Evolutionary conservation across 2,888 invertebrate genomes (phyloP).

Genomic region (Hirtodrosophila alboralis): DNA sequence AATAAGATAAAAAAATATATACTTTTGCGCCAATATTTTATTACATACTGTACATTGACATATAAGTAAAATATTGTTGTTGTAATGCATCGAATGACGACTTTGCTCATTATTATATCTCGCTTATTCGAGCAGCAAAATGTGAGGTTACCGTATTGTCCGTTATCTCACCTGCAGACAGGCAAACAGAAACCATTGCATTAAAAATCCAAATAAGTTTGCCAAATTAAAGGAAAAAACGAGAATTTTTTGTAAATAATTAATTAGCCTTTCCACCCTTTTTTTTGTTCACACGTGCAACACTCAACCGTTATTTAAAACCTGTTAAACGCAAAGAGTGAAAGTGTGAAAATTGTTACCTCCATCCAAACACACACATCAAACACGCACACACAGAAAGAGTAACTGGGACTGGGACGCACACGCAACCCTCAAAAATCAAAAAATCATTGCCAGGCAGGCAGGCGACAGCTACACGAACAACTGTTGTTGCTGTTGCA

Average conservation of each 20-base stretch:
- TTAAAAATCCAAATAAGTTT: neutral
- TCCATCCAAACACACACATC: constrained; percentile 13
- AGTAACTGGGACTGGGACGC: constrained; percentile 44
- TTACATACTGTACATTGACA: too few relatives aligned
- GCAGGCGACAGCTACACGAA: constrained; percentile 63
- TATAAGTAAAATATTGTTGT: too few relatives aligned
- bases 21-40: too few relatives aligned
- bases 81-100: too few relatives aligned
- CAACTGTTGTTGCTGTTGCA: constrained; percentile 52
- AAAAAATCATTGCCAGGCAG: constrained; percentile 73
- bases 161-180: neutral
- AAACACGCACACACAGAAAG: constrained; percentile 19
- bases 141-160: constrained; percentile 34
- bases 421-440: constrained; percentile 68
- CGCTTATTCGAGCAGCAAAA: too few relatives aligned
- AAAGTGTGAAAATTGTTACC: constrained; percentile 71
- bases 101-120: too few relatives aligned
- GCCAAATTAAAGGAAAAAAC: constrained; percentile 10
- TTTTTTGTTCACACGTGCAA: constrained; percentile 40
- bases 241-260: constrained; percentile 36
- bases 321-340: constrained; percentile 74
- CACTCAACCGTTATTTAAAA: constrained; percentile 60
- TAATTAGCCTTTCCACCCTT: constrained; percentile 42
- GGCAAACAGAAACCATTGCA: too few relatives aligned
- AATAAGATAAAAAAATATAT: too few relatives aligned